Evolutionary conservation across 37 sponge, comb jelly and placozoan species (phyloP).

Genomic region (Hexactinellida sp.): DNA sequence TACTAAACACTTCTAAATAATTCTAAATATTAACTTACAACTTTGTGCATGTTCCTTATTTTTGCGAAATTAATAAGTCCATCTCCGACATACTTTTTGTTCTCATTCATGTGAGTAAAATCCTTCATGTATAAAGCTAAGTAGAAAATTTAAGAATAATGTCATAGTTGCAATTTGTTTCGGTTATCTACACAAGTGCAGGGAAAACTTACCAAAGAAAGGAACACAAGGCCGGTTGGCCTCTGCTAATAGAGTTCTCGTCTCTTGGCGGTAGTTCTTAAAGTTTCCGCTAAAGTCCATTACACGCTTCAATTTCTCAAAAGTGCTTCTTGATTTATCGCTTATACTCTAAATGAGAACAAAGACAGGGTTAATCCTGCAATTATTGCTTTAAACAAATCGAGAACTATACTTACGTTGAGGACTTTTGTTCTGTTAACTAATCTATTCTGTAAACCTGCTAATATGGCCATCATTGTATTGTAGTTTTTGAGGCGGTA

Average conservation of each 20-base stretch:
- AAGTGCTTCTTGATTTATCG: conserved; percentile 33
- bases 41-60: conserved; percentile 37
- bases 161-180: not conserved
- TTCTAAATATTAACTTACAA: not conserved
- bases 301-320: conserved; percentile 29
- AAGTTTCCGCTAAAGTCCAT: conserved; percentile 42
- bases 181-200: not conserved
- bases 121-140: conserved; percentile 65
- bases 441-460: conserved; percentile 42
- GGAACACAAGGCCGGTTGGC: conserved; percentile 35
- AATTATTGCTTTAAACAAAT: not conserved
- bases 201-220: conserved; percentile 51
- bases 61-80: conserved; percentile 71
- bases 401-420: not conserved
- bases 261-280: conserved; percentile 34
- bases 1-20: not conserved
- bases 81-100: conserved; percentile 40
- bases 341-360: conserved; percentile 19
- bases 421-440: conserved; percentile 41
- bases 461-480: conserved; percentile 47
- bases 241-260: conserved; percentile 26
- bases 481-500: conserved; percentile 56
- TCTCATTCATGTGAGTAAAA: conserved; percentile 51
- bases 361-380: not conserved
- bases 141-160: not conserved